A percentile compares a stretch with the other conserved stretches of the same genome.
Evolutionary conservation across 1,140 invertebrate species (phyloP).

Genomic region (Drosophila arawakana): DNA sequence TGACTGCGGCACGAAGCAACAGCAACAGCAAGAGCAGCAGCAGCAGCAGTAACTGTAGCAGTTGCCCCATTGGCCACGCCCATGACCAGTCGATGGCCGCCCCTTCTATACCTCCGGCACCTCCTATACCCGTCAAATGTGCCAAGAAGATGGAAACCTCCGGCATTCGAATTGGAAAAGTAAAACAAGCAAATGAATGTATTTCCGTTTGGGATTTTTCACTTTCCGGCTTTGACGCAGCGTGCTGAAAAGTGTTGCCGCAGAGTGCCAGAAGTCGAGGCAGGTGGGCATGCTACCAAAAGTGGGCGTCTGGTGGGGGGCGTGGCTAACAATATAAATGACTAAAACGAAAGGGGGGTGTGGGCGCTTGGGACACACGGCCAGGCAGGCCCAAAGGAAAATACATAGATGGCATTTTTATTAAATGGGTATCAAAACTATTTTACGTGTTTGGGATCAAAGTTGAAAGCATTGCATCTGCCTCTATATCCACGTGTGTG

Average conservation of each 20-base stretch:
- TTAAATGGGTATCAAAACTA: conserved; percentile 80
- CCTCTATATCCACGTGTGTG: not conserved
- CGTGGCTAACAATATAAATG: conserved; percentile 62
- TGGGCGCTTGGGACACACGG: not conserved
- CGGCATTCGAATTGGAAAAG: conserved; percentile 80
- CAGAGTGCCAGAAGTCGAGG: conserved; percentile 26
- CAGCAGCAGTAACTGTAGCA: not conserved
- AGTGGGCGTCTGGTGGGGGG: conserved; percentile 10
- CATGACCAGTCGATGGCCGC: conserved; percentile 14
- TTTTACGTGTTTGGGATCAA: conserved; percentile 68
- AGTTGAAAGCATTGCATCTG: conserved; percentile 28
- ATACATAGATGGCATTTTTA: conserved; percentile 75
- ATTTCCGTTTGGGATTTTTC: conserved; percentile 82
- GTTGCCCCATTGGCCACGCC: conserved; percentile 37
- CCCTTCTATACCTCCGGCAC: not conserved
- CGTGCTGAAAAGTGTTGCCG: conserved; percentile 58
- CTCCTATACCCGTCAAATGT: conserved; percentile 9
- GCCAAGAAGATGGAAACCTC: conserved; percentile 48
- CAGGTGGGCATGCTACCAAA: conserved; percentile 14
- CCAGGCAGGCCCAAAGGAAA: conserved; percentile 27
- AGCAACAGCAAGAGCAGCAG: conserved; percentile 4
- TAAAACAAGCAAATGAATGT: conserved; percentile 83
- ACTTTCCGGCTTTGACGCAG: conserved; percentile 69
- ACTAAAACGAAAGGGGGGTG: conserved; percentile 47
- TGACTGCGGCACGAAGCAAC: conserved; percentile 75